Base-by-base conservation (phyloP, 2,888 invertebrate genomes). In the Sylvicola cinctus region DNA sequence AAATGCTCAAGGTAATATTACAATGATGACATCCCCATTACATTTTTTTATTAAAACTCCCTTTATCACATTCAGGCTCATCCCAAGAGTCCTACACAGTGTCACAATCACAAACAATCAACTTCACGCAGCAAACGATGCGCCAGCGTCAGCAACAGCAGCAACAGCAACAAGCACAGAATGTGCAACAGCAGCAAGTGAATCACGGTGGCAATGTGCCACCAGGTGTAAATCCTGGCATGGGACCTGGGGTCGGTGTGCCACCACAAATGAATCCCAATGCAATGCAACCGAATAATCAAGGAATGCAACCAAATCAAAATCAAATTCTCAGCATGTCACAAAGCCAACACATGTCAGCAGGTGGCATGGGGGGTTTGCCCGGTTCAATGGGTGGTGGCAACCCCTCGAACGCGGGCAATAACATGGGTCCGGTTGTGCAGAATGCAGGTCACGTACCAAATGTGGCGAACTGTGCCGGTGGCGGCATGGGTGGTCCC, bases 51-150 rank as follows among this genome's bases (percentile, higher is more conserved):
- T n/a, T n/a, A n/a, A n/a, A n/a, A n/a, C n/a, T n/a, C n/a, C n/a
- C n/a, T n/a, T n/a, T n/a, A n/a, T n/a, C n/a, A n/a, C n/a, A 37
- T 33, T 8, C 36, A 57, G 58, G 51, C 44, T 46, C 53, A 44
- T 45, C 49, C 45, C 55, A 54, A 41, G 54, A 56, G 42, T 58
- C 63, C 27, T 81, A 80, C 52, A 74, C 76, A 29, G 70, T 80
- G 52, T 76, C 80, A 27, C 84, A 83, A 61, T 73, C 78, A 45
- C 84, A 84, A 58, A 80, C 80, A 41, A 80, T 84, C 52, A 84
- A 79, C 61, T 83, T 83, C 55, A 74, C 75, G 16, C 80, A 80
- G 50, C 77, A 76, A 48, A 56, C 55, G 45, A 49, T 49, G 36
- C 43, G 45, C 33, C 41, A 41, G 7, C 55, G 59, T 43, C 54